These are phyloP conservation scores for Mastacembelus armatus DNA, from an alignment of 2,797 vertebrate species.

Conservation along the genomic window DNA sequence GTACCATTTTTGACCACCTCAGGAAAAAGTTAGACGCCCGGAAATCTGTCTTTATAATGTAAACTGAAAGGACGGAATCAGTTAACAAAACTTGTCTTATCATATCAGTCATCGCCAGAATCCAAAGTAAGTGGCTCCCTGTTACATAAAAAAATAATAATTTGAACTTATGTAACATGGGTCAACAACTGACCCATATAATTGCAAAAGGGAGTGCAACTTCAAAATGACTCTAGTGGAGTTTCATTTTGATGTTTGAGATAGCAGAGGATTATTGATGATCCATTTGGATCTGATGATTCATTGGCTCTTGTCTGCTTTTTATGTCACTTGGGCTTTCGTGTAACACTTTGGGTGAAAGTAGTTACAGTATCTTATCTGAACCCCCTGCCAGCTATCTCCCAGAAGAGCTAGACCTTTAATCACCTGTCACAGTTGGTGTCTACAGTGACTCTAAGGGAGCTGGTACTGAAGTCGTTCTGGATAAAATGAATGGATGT, in stretches of 20 bases:
- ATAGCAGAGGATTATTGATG: slow-evolving; percentile 62
- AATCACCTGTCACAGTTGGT: slow-evolving; percentile 60
- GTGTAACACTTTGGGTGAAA: slow-evolving; percentile 43
- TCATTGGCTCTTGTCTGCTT: slow-evolving; percentile 54
- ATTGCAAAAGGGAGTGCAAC: slow-evolving; percentile 45
- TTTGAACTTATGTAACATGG: slow-evolving; percentile 51
- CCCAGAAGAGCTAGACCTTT: slow-evolving; percentile 53
- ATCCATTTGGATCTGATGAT: slow-evolving; percentile 58
- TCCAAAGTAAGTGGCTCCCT: slow-evolving; percentile 31
- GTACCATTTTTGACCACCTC: slow-evolving; percentile 49
- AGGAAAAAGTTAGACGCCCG: slow-evolving; percentile 32
- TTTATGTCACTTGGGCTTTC: slow-evolving; percentile 55
- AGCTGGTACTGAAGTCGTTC: slow-evolving; percentile 24
- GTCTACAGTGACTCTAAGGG: slow-evolving; percentile 35
- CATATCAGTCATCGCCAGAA: slow-evolving; percentile 47
- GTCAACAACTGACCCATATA: slow-evolving; percentile 49
- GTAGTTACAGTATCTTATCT: slow-evolving; percentile 65
- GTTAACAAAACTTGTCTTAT: slow-evolving; percentile 63
- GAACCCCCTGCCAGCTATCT: slow-evolving; percentile 48
- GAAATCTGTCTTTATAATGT: slow-evolving; percentile 58
- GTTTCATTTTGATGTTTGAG: slow-evolving; percentile 55
- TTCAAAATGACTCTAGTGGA: slow-evolving; percentile 42
- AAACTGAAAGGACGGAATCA: slow-evolving; percentile 63
- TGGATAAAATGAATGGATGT: slow-evolving; percentile 26
- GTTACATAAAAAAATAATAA: slow-evolving; percentile 53